Evolutionary conservation across 2,797 vertebrate genomes (phyloP).

Genomic region (Meriones psammophilus): DNA sequence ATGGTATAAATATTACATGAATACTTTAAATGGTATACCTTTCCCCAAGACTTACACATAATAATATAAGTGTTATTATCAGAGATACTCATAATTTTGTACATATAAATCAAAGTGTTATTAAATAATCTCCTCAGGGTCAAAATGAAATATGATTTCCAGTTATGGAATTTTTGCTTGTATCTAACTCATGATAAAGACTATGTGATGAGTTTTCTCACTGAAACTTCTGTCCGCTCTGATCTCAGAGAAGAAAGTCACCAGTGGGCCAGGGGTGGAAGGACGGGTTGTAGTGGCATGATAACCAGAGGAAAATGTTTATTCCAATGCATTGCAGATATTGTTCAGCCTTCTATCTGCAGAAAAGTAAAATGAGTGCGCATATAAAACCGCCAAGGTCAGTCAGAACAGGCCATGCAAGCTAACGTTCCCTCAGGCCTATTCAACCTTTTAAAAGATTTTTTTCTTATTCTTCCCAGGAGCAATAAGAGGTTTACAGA

Average conservation of each 20-base stretch:
- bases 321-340: slow-evolving; percentile 64
- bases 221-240: slow-evolving; percentile 15
- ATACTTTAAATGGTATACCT: neutral
- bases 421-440: slow-evolving; percentile 77
- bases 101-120: neutral
- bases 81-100: neutral
- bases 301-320: slow-evolving; percentile 68
- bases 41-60: neutral
- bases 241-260: slow-evolving; percentile 2
- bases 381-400: slow-evolving; percentile 83
- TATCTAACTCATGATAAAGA: slow-evolving; percentile 33
- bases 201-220: neutral
- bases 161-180: neutral
- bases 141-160: neutral
- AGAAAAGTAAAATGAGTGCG: slow-evolving; percentile 79
- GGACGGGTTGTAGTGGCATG: slow-evolving; percentile 56
- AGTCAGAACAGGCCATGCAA: slow-evolving; percentile 43
- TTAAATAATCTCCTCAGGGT: neutral
- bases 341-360: slow-evolving; percentile 64
- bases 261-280: slow-evolving; percentile 33
- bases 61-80: neutral
- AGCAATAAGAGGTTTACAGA: slow-evolving; percentile 58
- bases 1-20: neutral
- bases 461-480: neutral
- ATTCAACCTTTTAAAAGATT: slow-evolving; percentile 73